phyloP scores from a whole-genome alignment of 2,888 invertebrate species.

The Aethes cnicana region DNA sequence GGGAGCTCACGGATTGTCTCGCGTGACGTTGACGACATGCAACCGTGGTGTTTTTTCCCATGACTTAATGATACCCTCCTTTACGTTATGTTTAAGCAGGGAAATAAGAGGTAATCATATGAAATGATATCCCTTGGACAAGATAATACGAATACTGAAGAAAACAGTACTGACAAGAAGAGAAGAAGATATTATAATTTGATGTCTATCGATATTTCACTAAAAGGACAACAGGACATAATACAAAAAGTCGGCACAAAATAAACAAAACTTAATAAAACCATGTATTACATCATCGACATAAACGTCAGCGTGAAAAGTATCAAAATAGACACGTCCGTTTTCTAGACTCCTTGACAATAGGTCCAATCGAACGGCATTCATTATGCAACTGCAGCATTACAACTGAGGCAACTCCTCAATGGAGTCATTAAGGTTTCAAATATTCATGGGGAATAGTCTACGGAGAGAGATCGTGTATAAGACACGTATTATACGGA shows the following conservation, averaged over 20 bases:
- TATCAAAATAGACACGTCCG: conserved; percentile 1
- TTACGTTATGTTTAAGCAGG: not conserved
- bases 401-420: conserved; percentile 40
- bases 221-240: too few relatives aligned
- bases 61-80: conserved; percentile 4
- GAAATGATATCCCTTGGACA: too few relatives aligned
- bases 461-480: not conserved
- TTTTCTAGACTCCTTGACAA: conserved; percentile 47
- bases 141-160: too few relatives aligned
- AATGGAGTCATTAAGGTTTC: conserved; percentile 25
- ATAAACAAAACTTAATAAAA: too few relatives aligned
- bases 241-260: too few relatives aligned
- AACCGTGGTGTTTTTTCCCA: conserved; percentile 10
- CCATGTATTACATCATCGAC: not conserved
- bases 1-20: conserved; percentile 17
- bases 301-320: not conserved
- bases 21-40: conserved; percentile 14
- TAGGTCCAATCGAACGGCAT: conserved; percentile 59
- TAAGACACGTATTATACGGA: not conserved
- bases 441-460: conserved; percentile 9
- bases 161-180: too few relatives aligned
- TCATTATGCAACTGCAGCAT: conserved; percentile 56
- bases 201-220: too few relatives aligned
- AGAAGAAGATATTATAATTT: too few relatives aligned
- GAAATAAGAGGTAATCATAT: too few relatives aligned